phyloP scores from a whole-genome alignment of 2,888 invertebrate genomes.

The Noctua janthe region DNA sequence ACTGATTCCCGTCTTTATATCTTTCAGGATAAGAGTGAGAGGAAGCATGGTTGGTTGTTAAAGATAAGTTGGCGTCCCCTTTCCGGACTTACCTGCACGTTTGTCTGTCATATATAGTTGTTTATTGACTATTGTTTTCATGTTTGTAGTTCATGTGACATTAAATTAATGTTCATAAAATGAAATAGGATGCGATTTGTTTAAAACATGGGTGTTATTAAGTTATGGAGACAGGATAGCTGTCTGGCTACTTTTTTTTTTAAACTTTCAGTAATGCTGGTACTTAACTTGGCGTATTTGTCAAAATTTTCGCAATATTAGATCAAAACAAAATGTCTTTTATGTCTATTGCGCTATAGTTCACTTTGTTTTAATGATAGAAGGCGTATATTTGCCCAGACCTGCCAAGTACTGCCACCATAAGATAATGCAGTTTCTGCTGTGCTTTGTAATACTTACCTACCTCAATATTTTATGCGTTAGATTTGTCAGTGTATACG shows the following conservation, averaged over 20 bases:
- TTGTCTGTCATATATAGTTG: conserved; percentile 81
- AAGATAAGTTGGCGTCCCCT: conserved; percentile 47
- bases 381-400: too few species aligned
- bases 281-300: too few species aligned
- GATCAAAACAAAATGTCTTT: too few species aligned
- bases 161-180: conserved; percentile 61
- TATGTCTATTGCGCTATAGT: too few species aligned
- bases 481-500: too few species aligned
- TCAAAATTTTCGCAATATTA: too few species aligned
- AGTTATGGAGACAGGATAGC: not conserved
- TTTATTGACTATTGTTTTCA: conserved; percentile 82
- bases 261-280: not conserved
- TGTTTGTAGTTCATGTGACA: conserved; percentile 68
- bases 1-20: conserved; percentile 13
- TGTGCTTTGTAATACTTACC: too few species aligned
- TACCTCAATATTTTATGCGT: too few species aligned
- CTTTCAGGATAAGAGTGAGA: conserved; percentile 2
- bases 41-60: not conserved
- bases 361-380: too few species aligned
- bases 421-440: not conserved
- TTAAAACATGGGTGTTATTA: conserved; percentile 14
- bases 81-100: conserved; percentile 74
- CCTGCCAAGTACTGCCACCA: too few species aligned
- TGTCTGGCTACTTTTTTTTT: not conserved
- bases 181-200: conserved; percentile 39